Base-by-base conservation (phyloP, 2,888 invertebrate species). In the Hipparchia sbordonii region DNA sequence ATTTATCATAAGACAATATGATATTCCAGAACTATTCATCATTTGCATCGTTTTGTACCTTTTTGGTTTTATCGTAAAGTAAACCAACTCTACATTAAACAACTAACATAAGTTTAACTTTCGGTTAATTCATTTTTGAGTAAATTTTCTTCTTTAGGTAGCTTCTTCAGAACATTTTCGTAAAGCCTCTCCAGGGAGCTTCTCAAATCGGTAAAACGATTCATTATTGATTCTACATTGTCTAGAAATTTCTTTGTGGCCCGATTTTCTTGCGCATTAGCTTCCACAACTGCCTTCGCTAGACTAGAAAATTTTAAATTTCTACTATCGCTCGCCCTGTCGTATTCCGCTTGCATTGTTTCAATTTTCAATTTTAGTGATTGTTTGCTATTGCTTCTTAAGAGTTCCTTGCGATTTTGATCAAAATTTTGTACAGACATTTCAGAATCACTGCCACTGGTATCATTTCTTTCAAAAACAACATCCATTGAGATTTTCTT, bases 211-310 rank as follows among this genome's bases (percentile, higher is more conserved):
- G 79, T 80, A 48, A 86, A 82, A 12, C 75, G 76, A 8, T 72
- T 77, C 71, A 83, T 81, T 80, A 85, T 78, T 39, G 75, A 76
- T 76, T 83, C 83, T 3, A 87, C 77, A 52, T 83, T 81, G 13
- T 76, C 70, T 13, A 87, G 69, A 66, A 88, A 86, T 76, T 84
- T 82, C 12, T 85, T 82, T n/a, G 82, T 82, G 2, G 70, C 76
- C 54, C 69, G 62, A 65, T 78, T 79, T 73, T 85, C 84, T 72
- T 81, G 74, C 56, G 62, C 70, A 72, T 75, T 76, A 8, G 75
- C 77, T 76, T 75, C 78, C 75, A 70, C 76, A 69, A 77, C 77
- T 13, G 77, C 74, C 70, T 78, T 72, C 23, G 73, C 71, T 9
- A 79, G 74, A 66, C 71, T 65, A 46, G 73, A 62, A 67, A 78